Conservation (phyloP, 2,888 invertebrate species). For the Eretmocerus hayati region DNA sequence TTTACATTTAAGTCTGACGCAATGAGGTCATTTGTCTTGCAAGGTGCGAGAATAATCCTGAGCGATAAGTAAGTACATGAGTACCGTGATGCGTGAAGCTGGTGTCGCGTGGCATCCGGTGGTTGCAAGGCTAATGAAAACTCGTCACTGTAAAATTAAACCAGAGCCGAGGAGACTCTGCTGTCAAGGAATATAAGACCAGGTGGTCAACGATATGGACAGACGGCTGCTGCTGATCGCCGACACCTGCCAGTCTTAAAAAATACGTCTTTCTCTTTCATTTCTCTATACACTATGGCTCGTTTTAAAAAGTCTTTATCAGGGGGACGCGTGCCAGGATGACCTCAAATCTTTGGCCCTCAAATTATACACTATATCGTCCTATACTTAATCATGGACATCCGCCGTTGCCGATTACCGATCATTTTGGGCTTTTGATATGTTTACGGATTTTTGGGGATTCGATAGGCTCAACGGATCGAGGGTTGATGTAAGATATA, state of each 20-base stretch:
- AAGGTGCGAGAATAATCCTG: no score
- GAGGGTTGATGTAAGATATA: no score
- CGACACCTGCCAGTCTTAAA: conserved; percentile 11
- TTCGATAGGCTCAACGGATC: no score
- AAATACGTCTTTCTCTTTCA: background rate
- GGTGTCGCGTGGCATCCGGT: background rate
- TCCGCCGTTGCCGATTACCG: no score
- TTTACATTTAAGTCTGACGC: no score
- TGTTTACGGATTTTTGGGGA: no score
- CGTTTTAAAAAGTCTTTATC: conserved; percentile 14
- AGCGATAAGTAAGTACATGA: background rate
- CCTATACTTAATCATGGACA: no score
- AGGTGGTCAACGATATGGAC: conserved; percentile 17
- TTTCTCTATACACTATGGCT: no score
- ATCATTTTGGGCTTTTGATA: no score
- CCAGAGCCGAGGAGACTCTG: no score
- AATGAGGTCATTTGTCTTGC: no score
- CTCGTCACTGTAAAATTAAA: background rate
- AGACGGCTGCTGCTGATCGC: conserved; percentile 26
- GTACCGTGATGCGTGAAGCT: background rate
- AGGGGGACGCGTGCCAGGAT: conserved; percentile 14
- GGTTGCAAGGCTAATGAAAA: background rate
- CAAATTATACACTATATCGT: no score
- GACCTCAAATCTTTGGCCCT: conserved; percentile 10
- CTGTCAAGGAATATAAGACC: background rate